Evolutionary conservation across 1,140 invertebrate species (phyloP).

Genomic region (Pseudomyrmex dendroicus): DNA sequence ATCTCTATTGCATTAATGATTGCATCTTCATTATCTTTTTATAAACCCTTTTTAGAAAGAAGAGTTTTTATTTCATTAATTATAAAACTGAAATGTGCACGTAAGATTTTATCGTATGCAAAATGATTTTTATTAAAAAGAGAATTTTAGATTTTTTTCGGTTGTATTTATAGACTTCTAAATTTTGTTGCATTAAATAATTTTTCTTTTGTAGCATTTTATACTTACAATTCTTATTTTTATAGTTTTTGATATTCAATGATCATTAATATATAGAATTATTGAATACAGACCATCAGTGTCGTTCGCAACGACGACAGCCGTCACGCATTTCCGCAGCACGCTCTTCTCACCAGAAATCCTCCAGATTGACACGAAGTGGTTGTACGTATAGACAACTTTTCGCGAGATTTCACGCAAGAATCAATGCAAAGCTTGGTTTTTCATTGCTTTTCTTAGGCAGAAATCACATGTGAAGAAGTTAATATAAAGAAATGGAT

Average conservation of each 20-base stretch:
- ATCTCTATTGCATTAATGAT: too few relatives aligned
- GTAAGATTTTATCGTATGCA: too few relatives aligned
- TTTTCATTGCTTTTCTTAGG: too few relatives aligned
- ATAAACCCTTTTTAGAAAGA: too few relatives aligned
- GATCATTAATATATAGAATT: neutral
- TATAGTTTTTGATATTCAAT: neutral
- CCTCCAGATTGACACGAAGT: neutral
- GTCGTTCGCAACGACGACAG: slow-evolving; percentile 51
- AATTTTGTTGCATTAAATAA: too few relatives aligned
- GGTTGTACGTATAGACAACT: neutral
- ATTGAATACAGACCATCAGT: slow-evolving; percentile 71
- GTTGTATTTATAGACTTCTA: too few relatives aligned
- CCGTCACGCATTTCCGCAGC: slow-evolving; percentile 60
- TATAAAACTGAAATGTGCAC: too few relatives aligned
- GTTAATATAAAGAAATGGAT: neutral
- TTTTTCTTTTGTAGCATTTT: too few relatives aligned
- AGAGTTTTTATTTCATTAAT: too few relatives aligned
- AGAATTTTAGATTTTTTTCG: too few relatives aligned
- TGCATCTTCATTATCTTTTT: too few relatives aligned
- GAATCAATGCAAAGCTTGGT: neutral
- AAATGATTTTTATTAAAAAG: too few relatives aligned
- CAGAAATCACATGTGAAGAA: neutral
- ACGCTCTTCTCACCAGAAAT: neutral
- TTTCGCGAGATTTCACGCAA: neutral
- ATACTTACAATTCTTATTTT: neutral